These are phyloP conservation scores for Anolis apletophallus DNA, from an alignment of 2,797 vertebrate genomes.

Conservation along the genomic window DNA sequence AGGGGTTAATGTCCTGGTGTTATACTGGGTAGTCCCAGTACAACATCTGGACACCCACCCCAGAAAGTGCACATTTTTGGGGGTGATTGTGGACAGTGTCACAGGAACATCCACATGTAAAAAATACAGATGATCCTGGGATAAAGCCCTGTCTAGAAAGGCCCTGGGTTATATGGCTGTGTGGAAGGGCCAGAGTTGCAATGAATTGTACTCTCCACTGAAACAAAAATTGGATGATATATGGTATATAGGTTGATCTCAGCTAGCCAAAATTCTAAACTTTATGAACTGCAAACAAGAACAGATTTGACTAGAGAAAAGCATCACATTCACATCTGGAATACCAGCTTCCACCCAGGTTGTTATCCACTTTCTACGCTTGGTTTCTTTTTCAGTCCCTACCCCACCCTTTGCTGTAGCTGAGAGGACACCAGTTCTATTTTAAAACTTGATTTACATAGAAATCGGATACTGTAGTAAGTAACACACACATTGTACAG, in stretches of 20 bases:
- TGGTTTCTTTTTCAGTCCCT: background rate
- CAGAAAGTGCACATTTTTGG: too few relatives aligned
- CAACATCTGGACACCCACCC: too few relatives aligned
- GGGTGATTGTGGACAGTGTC: too few relatives aligned
- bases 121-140: too few relatives aligned
- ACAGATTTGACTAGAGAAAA: background rate
- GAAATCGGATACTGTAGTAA: background rate
- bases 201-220: background rate
- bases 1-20: too few relatives aligned
- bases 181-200: too few relatives aligned
- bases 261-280: background rate
- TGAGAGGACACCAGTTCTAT: background rate
- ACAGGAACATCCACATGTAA: too few relatives aligned
- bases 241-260: background rate
- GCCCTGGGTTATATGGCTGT: too few relatives aligned
- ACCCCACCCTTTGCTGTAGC: background rate
- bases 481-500: slow-evolving; percentile 1
- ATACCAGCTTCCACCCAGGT: background rate
- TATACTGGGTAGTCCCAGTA: too few relatives aligned
- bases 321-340: background rate
- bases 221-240: background rate
- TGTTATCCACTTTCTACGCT: background rate
- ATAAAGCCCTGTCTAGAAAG: too few relatives aligned
- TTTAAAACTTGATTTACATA: slow-evolving; percentile 34
- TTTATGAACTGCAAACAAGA: background rate